phyloP scores from a whole-genome alignment of 2,797 vertebrate species.

The Helicolenus hilgendorfi region DNA sequence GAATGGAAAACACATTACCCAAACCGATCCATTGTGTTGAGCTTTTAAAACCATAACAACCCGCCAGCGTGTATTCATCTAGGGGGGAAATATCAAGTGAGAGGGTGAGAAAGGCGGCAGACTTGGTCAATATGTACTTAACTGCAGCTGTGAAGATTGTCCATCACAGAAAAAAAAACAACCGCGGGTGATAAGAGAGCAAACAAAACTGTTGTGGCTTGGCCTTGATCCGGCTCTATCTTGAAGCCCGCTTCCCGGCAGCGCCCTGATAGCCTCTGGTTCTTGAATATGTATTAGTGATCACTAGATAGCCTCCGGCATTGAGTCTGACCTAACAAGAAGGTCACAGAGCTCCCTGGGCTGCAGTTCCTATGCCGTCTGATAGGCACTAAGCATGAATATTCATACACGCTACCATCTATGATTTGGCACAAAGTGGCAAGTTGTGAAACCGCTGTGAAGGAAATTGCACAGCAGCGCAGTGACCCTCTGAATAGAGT shows the following conservation, averaged over 20 bases:
- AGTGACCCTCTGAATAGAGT: constrained; percentile 37
- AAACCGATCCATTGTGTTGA: not conserved
- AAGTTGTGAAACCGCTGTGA: constrained; percentile 57
- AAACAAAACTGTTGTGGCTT: constrained; percentile 16
- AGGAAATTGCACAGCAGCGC: constrained; percentile 37
- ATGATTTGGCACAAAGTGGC: constrained; percentile 38
- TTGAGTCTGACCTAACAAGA: constrained; percentile 73
- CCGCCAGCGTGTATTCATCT: constrained; percentile 5
- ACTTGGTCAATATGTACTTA: constrained; percentile 77
- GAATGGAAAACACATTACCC: constrained; percentile 58
- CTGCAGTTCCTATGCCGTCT: constrained; percentile 18
- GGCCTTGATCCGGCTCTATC: constrained; percentile 44
- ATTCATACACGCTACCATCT: constrained; percentile 50
- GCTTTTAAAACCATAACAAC: constrained; percentile 26
- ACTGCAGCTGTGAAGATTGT: constrained; percentile 41
- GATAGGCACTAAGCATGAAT: constrained; percentile 59
- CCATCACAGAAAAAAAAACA: constrained; percentile 5
- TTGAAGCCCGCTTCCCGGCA: constrained; percentile 24
- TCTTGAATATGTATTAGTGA: constrained; percentile 77
- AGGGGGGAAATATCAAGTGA: constrained; percentile 3
- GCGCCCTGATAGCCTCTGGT: constrained; percentile 18
- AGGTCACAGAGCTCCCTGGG: constrained; percentile 72
- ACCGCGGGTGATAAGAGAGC: constrained; percentile 32
- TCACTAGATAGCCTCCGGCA: constrained; percentile 67
- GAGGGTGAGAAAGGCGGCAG: constrained; percentile 59